Conservation (phyloP, 1,140 invertebrate genomes). For the Phocides pigmalion region DNA sequence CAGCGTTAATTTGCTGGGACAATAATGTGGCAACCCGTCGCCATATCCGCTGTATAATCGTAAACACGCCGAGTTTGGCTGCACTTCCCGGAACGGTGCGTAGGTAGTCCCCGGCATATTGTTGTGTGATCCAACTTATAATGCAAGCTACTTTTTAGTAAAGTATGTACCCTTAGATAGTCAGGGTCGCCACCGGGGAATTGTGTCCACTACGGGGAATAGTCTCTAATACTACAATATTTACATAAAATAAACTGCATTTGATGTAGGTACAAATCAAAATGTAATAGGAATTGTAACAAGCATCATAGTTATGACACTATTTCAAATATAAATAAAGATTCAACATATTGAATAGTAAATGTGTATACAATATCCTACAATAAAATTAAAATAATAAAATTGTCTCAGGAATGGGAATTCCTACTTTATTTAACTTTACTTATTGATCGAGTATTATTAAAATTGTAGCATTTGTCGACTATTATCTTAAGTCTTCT, state of each 20-base stretch:
- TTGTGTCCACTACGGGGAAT: too few relatives aligned
- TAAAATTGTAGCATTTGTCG: background rate
- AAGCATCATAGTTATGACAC: too few relatives aligned
- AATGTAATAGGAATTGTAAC: too few relatives aligned
- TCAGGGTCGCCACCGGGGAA: conserved; percentile 1
- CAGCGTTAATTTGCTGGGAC: conserved; percentile 59
- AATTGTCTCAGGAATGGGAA: too few relatives aligned
- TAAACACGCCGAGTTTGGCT: conserved; percentile 71
- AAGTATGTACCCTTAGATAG: conserved; percentile 17
- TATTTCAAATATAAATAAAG: too few relatives aligned
- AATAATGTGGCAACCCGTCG: conserved; percentile 63
- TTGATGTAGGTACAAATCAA: too few relatives aligned
- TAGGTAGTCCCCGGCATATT: conserved; percentile 66
- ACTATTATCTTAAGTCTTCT: background rate
- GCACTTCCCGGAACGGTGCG: conserved; percentile 74
- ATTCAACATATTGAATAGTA: too few relatives aligned
- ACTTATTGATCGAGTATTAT: background rate
- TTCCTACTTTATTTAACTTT: background rate
- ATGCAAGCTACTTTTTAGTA: conserved; percentile 31
- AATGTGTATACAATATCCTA: too few relatives aligned
- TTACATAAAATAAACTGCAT: too few relatives aligned
- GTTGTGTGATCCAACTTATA: conserved; percentile 50
- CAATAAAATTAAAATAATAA: too few relatives aligned
- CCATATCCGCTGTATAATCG: conserved; percentile 75
- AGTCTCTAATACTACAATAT: background rate